phyloP scores from a whole-genome alignment of 1,140 invertebrate species.

The Apocrypta bakeri region DNA sequence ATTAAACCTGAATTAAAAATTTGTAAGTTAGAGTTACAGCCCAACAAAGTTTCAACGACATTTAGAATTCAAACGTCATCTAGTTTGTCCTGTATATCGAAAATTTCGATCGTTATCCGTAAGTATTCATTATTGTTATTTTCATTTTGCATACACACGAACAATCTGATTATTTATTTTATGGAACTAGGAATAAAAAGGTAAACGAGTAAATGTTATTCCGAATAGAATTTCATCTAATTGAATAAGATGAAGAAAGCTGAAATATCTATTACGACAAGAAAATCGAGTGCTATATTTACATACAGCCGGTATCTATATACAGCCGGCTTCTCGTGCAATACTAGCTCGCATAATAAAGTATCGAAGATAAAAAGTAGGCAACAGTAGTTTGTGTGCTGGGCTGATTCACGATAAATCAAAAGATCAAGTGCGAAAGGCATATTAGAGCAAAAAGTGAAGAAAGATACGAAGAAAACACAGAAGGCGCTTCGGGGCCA shows the following conservation, averaged over 20 bases:
- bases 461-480: neutral
- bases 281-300: too few relatives aligned
- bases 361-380: constrained; percentile 12
- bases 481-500: neutral
- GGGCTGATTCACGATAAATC: constrained; percentile 18
- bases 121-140: too few relatives aligned
- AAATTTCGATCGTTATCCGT: too few relatives aligned
- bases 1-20: neutral
- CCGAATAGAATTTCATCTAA: neutral
- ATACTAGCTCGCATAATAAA: neutral
- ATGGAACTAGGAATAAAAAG: too few relatives aligned
- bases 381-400: neutral
- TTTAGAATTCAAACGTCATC: neutral
- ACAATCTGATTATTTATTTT: too few relatives aligned
- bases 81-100: neutral
- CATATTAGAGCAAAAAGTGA: neutral
- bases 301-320: too few relatives aligned
- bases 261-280: too few relatives aligned
- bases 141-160: too few relatives aligned
- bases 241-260: neutral
- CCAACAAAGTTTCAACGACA: neutral
- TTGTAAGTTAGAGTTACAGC: neutral
- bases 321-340: too few relatives aligned
- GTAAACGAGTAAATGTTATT: neutral
- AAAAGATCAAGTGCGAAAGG: constrained; percentile 11